A percentile compares a stretch with the other conserved stretches of the same genome.
phyloP scores from a whole-genome alignment of 1,140 invertebrate genomes.

The Physella acuta region DNA sequence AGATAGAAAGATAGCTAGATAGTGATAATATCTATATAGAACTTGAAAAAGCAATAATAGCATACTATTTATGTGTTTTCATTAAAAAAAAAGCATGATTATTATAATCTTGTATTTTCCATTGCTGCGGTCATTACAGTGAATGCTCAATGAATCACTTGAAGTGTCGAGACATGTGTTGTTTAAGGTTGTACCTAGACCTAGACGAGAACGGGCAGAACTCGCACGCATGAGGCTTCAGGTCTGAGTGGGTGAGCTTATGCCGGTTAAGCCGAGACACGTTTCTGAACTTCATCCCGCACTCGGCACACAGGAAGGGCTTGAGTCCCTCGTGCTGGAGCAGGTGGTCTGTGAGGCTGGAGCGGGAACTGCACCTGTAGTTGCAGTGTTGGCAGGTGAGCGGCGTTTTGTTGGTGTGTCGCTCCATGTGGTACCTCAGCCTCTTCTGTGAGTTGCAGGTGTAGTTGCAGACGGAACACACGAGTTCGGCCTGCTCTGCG shows the following conservation, averaged over 20 bases:
- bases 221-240: slow-evolving; percentile 12
- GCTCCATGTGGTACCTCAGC: slow-evolving; percentile 14
- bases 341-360: slow-evolving; percentile 12
- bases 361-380: slow-evolving; percentile 16
- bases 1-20: too few species aligned
- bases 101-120: too few species aligned
- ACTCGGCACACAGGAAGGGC: not conserved
- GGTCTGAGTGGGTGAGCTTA: slow-evolving; percentile 9
- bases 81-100: too few species aligned
- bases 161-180: slow-evolving; percentile 15
- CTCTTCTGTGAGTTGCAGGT: slow-evolving; percentile 10
- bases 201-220: slow-evolving; percentile 17
- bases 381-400: slow-evolving; percentile 9
- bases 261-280: slow-evolving; percentile 12
- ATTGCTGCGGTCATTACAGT: too few species aligned
- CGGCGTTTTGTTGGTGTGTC: slow-evolving; percentile 16
- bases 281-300: slow-evolving; percentile 16
- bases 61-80: too few species aligned
- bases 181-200: slow-evolving; percentile 20
- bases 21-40: too few species aligned
- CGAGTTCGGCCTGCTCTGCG: not conserved
- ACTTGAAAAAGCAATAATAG: too few species aligned
- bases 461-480: slow-evolving; percentile 9
- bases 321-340: slow-evolving; percentile 15
- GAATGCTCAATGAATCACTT: too few species aligned